Evolutionary conservation across 2,113 vertebrate species (phyloP).

Genomic region (Anolis carolinensis): DNA sequence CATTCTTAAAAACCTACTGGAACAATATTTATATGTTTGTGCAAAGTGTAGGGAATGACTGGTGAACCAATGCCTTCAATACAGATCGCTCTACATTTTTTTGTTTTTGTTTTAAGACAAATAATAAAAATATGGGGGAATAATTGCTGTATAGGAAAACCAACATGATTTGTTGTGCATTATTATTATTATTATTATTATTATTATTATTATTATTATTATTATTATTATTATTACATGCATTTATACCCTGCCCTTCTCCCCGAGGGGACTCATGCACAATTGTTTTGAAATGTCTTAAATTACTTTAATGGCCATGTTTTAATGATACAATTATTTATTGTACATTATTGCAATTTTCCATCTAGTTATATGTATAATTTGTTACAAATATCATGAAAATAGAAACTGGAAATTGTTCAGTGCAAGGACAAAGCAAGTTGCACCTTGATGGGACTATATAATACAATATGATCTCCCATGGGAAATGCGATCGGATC

Average conservation of each 20-base stretch:
- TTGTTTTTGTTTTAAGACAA: background rate
- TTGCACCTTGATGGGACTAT: background rate
- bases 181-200: no score
- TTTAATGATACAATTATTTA: background rate
- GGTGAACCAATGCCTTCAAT: background rate
- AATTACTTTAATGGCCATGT: background rate
- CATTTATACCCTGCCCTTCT: no score
- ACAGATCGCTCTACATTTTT: background rate
- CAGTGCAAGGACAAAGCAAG: background rate
- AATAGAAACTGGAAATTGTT: background rate
- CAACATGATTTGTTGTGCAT: background rate
- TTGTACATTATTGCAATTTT: background rate
- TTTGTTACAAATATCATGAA: background rate
- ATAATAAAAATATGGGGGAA: background rate
- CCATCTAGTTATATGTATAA: background rate
- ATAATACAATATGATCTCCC: background rate
- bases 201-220: no score
- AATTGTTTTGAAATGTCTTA: background rate
- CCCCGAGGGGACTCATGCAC: no score
- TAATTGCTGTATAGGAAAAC: background rate
- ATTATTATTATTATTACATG: no score
- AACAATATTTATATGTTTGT: background rate
- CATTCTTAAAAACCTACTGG: background rate
- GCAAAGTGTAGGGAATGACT: background rate
- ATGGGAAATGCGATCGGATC: background rate